phyloP scores from a whole-genome alignment of 2,113 vertebrate genomes.

The Gavialis gangeticus region DNA sequence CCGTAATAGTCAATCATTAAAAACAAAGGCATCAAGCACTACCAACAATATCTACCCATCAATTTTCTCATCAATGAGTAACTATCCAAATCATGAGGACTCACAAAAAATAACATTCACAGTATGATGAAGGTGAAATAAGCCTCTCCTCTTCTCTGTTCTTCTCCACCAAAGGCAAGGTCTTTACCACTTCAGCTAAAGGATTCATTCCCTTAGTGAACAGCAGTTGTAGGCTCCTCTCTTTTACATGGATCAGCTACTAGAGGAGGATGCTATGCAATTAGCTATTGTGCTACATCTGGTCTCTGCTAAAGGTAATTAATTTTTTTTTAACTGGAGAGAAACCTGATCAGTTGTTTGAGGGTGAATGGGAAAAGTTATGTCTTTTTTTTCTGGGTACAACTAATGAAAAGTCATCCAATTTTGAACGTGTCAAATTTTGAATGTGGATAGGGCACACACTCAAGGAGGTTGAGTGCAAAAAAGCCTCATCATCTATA shows the following conservation, averaged over 20 bases:
- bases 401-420: neutral
- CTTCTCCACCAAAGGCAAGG: neutral
- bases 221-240: neutral
- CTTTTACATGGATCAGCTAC: neutral
- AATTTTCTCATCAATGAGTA: neutral
- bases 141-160: neutral
- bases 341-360: neutral
- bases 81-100: neutral
- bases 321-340: neutral
- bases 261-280: neutral
- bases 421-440: neutral
- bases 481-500: neutral
- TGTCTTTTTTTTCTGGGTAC: neutral
- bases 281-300: neutral
- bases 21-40: neutral
- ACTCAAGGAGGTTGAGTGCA: neutral
- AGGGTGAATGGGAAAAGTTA: neutral
- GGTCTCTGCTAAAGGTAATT: neutral
- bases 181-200: neutral
- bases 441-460: neutral
- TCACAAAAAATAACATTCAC: neutral
- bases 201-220: conserved; percentile 21
- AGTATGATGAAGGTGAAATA: accelerated
- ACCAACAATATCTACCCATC: accelerated
- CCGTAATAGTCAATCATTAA: accelerated